phyloP scores from a whole-genome alignment of 2,888 invertebrate species.

The Cerceris ruficornis region DNA sequence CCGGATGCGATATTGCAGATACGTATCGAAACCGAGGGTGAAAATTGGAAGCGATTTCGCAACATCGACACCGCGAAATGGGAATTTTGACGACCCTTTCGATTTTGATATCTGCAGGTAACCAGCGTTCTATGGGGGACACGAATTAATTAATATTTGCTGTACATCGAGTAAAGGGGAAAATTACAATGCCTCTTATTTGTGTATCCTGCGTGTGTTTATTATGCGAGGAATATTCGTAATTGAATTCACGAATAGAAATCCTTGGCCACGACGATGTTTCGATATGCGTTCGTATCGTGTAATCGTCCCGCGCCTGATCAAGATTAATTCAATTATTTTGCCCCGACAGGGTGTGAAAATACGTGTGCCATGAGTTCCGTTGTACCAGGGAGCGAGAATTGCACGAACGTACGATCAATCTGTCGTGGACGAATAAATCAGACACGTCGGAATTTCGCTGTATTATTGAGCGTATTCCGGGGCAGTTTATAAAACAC shows the following conservation, averaged over 20 bases:
- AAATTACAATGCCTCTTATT: neutral
- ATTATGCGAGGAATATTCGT: neutral
- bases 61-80: neutral
- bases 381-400: too few species aligned
- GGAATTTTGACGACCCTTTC: neutral
- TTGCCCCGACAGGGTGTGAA: neutral
- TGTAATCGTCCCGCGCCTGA: neutral
- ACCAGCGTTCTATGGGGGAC: neutral
- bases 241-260: slow-evolving; percentile 13
- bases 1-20: too few species aligned
- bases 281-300: neutral
- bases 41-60: too few species aligned
- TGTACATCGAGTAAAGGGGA: neutral
- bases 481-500: slow-evolving; percentile 17
- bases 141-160: slow-evolving; percentile 39
- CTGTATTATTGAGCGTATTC: neutral
- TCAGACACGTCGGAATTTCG: slow-evolving; percentile 10
- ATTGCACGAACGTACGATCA: neutral
- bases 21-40: too few species aligned
- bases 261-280: neutral
- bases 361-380: too few species aligned
- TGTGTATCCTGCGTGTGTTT: neutral
- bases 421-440: slow-evolving; percentile 13
- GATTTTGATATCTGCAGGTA: neutral
- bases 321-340: slow-evolving; percentile 22